These are phyloP conservation scores for Ypsolopha scabrella DNA, from an alignment of 2,888 invertebrate genomes.

Conservation along the genomic window DNA sequence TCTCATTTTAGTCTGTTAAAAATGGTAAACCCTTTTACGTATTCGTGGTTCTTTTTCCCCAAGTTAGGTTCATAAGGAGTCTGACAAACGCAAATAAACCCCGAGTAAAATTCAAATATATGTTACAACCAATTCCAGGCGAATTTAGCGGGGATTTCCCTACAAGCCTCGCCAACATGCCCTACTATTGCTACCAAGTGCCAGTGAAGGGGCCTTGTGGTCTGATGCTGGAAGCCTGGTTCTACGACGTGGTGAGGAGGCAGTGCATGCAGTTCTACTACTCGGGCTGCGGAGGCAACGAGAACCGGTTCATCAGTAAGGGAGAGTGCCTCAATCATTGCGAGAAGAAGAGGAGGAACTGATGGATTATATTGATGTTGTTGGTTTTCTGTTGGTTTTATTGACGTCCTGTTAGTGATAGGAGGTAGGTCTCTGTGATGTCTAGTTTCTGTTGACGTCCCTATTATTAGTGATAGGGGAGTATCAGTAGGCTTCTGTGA, in stretches of 20 bases:
- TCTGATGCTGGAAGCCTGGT: slow-evolving; percentile 35
- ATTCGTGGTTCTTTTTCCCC: no score
- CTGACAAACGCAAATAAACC: no score
- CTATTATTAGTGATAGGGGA: no score
- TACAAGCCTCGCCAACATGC: slow-evolving; percentile 34
- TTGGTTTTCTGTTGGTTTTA: no score
- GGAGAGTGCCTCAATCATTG: slow-evolving; percentile 34
- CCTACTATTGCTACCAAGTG: slow-evolving; percentile 54
- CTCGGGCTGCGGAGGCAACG: slow-evolving; percentile 59
- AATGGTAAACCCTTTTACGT: no score
- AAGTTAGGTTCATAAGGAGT: no score
- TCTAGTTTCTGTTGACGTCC: no score
- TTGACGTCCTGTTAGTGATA: no score
- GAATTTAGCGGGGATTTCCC: slow-evolving; percentile 45
- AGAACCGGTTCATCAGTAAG: slow-evolving; percentile 38
- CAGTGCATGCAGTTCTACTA: slow-evolving; percentile 52
- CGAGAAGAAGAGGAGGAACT: slow-evolving; percentile 23
- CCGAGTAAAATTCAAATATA: no score
- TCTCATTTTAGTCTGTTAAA: no score
- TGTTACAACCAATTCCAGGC: slow-evolving; percentile 32
- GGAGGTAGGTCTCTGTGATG: no score
- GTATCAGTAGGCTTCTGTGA: no score
- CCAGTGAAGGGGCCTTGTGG: slow-evolving; percentile 46
- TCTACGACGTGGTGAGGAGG: slow-evolving; percentile 46
- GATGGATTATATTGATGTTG: slow-evolving; percentile 6